Evolutionary conservation across 2,888 invertebrate species (phyloP).

Genomic region (Vannuccia rotundouncinata): DNA sequence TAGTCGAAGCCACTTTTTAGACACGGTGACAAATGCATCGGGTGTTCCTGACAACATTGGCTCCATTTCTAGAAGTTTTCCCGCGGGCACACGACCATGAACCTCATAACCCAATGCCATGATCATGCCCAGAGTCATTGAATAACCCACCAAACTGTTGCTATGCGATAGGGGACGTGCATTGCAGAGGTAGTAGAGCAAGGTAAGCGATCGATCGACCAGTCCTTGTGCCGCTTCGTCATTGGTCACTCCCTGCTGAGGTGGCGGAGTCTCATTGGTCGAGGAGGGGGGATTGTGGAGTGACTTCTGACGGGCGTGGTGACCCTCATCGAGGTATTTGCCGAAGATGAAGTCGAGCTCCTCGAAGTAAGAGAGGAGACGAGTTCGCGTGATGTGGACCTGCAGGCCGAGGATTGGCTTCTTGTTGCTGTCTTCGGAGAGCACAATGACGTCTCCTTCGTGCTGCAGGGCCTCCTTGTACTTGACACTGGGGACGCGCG

Average conservation of each 20-base stretch:
- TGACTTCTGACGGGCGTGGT: neutral
- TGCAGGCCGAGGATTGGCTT: neutral
- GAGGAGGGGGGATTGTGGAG: neutral
- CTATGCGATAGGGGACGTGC: constrained; percentile 49
- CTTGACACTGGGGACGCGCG: constrained; percentile 48
- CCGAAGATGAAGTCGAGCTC: constrained; percentile 47
- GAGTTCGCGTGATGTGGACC: constrained; percentile 43
- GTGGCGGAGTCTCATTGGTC: neutral
- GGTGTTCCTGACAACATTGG: constrained; percentile 50
- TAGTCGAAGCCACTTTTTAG: constrained; percentile 48
- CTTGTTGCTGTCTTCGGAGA: constrained; percentile 47
- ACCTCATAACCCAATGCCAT: constrained; percentile 49
- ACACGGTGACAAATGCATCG: constrained; percentile 48
- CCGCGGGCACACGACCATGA: constrained; percentile 47
- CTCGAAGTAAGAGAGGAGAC: constrained; percentile 45
- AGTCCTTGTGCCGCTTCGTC: neutral
- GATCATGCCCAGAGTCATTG: constrained; percentile 48
- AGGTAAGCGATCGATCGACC: constrained; percentile 45
- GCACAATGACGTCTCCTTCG: constrained; percentile 48
- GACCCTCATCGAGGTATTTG: constrained; percentile 47
- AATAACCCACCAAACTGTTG: constrained; percentile 49
- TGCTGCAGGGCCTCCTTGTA: constrained; percentile 44
- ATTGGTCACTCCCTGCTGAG: neutral
- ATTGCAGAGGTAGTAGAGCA: constrained; percentile 51
- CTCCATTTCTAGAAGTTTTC: constrained; percentile 49